Conservation (phyloP, 2,113 vertebrate species). For the Climacteris rufus region DNA sequence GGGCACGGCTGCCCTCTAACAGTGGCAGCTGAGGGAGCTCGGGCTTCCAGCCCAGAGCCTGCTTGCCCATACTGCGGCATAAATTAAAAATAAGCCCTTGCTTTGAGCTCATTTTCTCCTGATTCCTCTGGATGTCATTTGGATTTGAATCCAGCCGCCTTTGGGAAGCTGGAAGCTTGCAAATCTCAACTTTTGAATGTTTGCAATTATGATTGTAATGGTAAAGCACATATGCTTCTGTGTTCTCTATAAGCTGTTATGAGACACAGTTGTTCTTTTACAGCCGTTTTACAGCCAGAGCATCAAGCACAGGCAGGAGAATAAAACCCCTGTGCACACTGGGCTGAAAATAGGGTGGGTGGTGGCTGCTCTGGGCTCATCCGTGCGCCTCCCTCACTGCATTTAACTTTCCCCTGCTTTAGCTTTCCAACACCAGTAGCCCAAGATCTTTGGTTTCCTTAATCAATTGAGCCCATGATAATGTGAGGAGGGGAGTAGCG, state of each 20-base stretch:
- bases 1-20: not conserved
- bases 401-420: not conserved
- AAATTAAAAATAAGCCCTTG: slow-evolving; percentile 9
- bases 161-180: slow-evolving; percentile 1
- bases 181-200: slow-evolving; percentile 4
- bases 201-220: slow-evolving; percentile 34
- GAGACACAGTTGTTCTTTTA: slow-evolving; percentile 7
- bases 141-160: not conserved
- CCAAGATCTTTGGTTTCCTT: not conserved
- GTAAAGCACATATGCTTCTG: slow-evolving; percentile 39
- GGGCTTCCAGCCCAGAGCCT: not conserved
- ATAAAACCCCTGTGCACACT: not conserved
- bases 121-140: not conserved
- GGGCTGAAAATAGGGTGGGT: not conserved
- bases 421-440: not conserved
- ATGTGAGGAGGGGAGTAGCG: not conserved
- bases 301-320: not conserved
- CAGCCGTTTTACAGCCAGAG: not conserved
- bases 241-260: not conserved
- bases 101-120: slow-evolving; percentile 14
- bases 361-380: not conserved
- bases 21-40: not conserved
- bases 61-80: not conserved
- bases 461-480: not conserved
- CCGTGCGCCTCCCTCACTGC: not conserved